These are phyloP conservation scores for Eupristina koningsbergeri DNA, from an alignment of 1,140 invertebrate species.

Conservation along the genomic window DNA sequence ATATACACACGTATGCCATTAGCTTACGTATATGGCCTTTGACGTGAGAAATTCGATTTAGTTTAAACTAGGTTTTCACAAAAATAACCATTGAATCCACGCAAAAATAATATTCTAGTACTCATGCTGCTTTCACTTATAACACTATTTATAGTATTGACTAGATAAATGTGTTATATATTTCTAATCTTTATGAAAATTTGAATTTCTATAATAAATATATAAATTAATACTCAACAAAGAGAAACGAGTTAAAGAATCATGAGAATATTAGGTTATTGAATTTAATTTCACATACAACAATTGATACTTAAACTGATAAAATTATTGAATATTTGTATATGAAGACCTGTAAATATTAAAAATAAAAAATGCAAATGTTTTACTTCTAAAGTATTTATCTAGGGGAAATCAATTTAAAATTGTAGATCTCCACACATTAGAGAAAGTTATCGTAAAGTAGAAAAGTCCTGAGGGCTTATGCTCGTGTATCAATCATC, in stretches of 20 bases:
- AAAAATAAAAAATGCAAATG: not conserved
- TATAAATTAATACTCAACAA: no score
- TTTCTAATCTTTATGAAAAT: not conserved
- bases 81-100: not conserved
- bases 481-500: constrained; percentile 19
- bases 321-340: not conserved
- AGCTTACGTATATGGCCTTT: no score
- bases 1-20: no score
- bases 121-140: no score
- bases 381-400: not conserved
- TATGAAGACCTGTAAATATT: not conserved
- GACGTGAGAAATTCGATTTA: not conserved
- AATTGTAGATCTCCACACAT: not conserved
- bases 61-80: not conserved
- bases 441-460: constrained; percentile 13
- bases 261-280: not conserved
- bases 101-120: not conserved
- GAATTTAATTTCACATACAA: not conserved
- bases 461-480: not conserved
- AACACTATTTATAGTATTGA: not conserved
- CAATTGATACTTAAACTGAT: no score
- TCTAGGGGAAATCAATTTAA: not conserved
- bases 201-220: no score
- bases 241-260: not conserved
- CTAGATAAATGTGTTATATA: not conserved